Conservation (phyloP, 2,113 vertebrate species). For the Oncorhynchus keta region DNA sequence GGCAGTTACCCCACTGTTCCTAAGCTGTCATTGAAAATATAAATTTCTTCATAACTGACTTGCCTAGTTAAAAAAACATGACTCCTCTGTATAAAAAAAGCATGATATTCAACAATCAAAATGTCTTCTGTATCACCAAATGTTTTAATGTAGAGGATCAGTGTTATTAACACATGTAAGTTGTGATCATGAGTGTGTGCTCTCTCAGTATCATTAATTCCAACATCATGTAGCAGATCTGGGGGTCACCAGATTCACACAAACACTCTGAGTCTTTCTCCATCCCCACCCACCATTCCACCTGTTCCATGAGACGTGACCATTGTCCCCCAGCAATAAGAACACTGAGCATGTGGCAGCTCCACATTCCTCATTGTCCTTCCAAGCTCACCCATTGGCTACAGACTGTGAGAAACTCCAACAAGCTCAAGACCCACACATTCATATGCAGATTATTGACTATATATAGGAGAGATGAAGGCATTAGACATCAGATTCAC, state of each 20-base stretch:
- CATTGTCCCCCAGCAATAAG: slow-evolving; percentile 12
- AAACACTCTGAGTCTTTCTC: slow-evolving; percentile 10
- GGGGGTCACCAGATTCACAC: too few species aligned
- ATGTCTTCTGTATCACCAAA: too few species aligned
- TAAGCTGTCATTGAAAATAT: too few species aligned
- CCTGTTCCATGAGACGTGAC: slow-evolving; percentile 36
- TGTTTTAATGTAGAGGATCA: background rate
- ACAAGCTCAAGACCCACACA: slow-evolving; percentile 42
- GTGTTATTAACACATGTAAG: slow-evolving; percentile 1
- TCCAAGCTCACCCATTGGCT: too few species aligned
- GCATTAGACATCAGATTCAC: slow-evolving; percentile 32
- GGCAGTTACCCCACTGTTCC: too few species aligned
- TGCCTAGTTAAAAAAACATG: too few species aligned
- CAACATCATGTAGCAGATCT: too few species aligned
- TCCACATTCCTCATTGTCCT: slow-evolving; percentile 27
- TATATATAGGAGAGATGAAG: slow-evolving; percentile 32
- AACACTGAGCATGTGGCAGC: too few species aligned
- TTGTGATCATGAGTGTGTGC: background rate
- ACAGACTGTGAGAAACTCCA: too few species aligned
- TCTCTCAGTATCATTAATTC: background rate
- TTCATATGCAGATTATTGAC: slow-evolving; percentile 34
- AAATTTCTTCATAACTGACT: too few species aligned
- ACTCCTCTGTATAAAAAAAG: too few species aligned
- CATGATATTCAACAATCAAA: too few species aligned
- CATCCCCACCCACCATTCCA: slow-evolving; percentile 19